These are phyloP conservation scores for Rhynchonycteris naso DNA, from an alignment of 2,797 vertebrate species.

Conservation along the genomic window DNA sequence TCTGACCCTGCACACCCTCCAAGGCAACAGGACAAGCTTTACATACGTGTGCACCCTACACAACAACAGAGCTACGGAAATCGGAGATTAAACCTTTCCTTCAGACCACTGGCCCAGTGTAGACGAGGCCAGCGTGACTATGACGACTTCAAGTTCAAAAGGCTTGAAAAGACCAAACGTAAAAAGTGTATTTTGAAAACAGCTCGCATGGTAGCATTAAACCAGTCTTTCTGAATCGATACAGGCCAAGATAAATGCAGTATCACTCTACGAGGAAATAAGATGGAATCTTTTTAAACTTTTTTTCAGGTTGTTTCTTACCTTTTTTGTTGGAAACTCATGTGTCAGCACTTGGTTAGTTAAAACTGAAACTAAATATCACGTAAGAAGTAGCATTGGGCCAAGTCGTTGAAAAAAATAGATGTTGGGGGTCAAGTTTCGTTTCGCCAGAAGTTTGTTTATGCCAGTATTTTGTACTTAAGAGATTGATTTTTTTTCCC, in stretches of 20 bases:
- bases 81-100: background rate
- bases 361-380: background rate
- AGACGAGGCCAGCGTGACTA: background rate
- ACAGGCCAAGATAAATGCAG: background rate
- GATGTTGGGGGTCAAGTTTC: background rate
- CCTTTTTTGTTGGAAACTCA: background rate
- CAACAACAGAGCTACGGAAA: background rate
- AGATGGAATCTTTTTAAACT: background rate
- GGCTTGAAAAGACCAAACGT: background rate
- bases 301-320: background rate
- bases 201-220: too few relatives aligned
- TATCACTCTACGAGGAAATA: background rate
- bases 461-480: background rate
- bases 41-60: background rate
- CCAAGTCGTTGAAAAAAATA: background rate
- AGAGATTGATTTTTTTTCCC: slow-evolving; percentile 18
- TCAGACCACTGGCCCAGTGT: background rate
- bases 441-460: background rate
- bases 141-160: background rate
- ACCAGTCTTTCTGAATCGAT: background rate
- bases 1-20: background rate
- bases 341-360: background rate
- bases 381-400: background rate
- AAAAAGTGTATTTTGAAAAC: too few relatives aligned
- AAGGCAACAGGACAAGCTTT: background rate